Evolutionary conservation across 2,888 invertebrate genomes (phyloP), one percentile per base, ranked within the genome.

Genomic region (Meandrusa payeni): DNA sequence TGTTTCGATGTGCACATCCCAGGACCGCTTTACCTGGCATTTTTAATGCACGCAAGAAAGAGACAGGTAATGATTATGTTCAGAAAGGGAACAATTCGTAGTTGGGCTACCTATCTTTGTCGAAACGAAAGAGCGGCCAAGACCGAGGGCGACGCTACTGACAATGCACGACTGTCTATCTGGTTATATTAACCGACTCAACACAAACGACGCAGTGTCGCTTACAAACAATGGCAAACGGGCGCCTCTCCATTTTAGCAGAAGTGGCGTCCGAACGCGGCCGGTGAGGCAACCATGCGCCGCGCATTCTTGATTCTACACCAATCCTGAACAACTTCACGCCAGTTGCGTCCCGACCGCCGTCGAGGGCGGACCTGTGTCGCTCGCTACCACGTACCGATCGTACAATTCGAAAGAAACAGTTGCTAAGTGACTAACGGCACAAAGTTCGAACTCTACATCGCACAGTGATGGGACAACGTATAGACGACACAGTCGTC

Each of bases 251-350:
- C 60, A 66, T 66, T 72, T 76, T 65, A 61, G 76, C 59, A 70
- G 82, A 69, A 50, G 63, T 71, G 59, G 64, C 61, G 67, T 61
- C 64, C 69, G 72, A 80, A 76, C 76, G 76, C 69, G 75, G 70
- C 72, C 79, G 79, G 81, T 76, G 81, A 76, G 75, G 82, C 85
- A 78, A 81, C 85, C 76, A 80, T 87, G 86, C 86, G 86, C 85
- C 64, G 81, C 83, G 83, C 86, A 86, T 61, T 61, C 61, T 57
- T 59, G 52, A 41, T 78, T 81, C 85, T 78, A 80, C 73, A 77
- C 82, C 81, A 78, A 78, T 78, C 78, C 73, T 66, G 55, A 63
- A 65, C 64, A 76, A 85, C 87, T 85, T 83, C 85, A 82, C 67
- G 76, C 65, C 79, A 87, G 86, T 87, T 81, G 73, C 74, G 72